phyloP scores from a whole-genome alignment of 2,888 invertebrate species.

The Sthenelais limicola region DNA sequence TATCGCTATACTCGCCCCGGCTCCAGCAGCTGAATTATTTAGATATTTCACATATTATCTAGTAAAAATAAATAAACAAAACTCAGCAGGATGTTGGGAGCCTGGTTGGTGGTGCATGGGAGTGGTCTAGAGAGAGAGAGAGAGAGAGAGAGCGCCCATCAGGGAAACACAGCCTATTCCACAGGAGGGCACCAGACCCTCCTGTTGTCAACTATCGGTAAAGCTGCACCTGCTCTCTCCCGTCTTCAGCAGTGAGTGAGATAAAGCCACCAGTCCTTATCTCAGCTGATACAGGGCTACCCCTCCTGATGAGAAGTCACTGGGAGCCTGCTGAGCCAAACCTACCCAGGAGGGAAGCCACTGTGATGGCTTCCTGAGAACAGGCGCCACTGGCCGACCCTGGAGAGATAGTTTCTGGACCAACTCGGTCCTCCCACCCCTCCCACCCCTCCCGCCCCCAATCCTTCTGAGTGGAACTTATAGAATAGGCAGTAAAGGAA shows the following conservation, averaged over 20 bases:
- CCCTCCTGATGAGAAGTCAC: too few relatives aligned
- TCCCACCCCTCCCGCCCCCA: background rate
- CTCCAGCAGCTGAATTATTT: too few relatives aligned
- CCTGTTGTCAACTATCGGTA: background rate
- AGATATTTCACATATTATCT: too few relatives aligned
- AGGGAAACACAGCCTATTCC: too few relatives aligned
- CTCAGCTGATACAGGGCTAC: conserved; percentile 8
- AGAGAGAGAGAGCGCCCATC: too few relatives aligned
- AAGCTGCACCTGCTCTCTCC: conserved; percentile 17
- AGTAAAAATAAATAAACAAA: too few relatives aligned
- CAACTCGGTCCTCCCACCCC: background rate
- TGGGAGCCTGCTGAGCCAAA: too few relatives aligned
- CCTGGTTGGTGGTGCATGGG: too few relatives aligned
- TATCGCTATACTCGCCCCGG: too few relatives aligned
- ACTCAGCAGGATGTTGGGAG: too few relatives aligned
- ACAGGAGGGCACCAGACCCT: background rate
- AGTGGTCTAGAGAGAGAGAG: too few relatives aligned
- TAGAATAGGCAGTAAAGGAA: too few relatives aligned
- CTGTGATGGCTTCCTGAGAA: background rate
- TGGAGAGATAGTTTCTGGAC: background rate
- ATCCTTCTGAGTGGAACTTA: background rate
- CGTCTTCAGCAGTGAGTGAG: conserved; percentile 6
- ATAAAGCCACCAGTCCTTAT: conserved; percentile 5
- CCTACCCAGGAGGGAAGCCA: background rate
- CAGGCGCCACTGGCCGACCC: background rate